Base-by-base conservation (phyloP, 2,797 vertebrate species). In the Sebastolobus altivelis region DNA sequence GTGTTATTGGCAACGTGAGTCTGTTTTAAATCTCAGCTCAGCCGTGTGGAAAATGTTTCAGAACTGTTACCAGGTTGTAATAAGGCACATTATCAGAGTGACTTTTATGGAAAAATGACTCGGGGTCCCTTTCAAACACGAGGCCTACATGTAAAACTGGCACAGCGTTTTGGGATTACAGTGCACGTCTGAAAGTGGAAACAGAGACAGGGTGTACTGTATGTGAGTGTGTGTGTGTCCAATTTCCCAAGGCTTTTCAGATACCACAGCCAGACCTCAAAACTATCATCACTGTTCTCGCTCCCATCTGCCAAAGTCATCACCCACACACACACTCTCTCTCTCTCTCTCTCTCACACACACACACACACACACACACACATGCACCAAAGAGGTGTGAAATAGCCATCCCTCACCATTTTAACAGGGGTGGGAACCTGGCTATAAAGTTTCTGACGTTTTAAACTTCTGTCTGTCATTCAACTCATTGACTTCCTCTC, bases 241-340 rank as follows among this genome's bases (percentile, higher is more conserved):
- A 89, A 73, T 92, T 93, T 94, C 92, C 89, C 85, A 85, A 86
- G 86, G 83, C 86, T 88, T 91, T 92, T 87, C 87, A 92, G 88
- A 93, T 90, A 91, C 90, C 91, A 92, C 79, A 92, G 89, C 88
- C 91, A 93, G 93, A 88, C 91, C 90, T 91, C 91, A 87, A 92
- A 95, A 93, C 90, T 90, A 94, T 94, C 92, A 93, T 89, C 89
- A 90, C 82, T 85, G 88, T 74, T 91, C 90, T 84, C 56, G 20
- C 78, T 85, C 77, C 91, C 93, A 94, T 94, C 94, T 95, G 94
- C 91, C 91, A 92, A 90, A 93, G 84, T 85, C 92, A 93, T 95
- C 92, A 90, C 87, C 79, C 89, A 85, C 86, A 84, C 77, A 85
- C 67, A 82, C 4, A 61, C 81, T n/a, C 71, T 14, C 82, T 13